Conservation (phyloP, 2,113 vertebrate species). For the Hipposideros armiger region DNA sequence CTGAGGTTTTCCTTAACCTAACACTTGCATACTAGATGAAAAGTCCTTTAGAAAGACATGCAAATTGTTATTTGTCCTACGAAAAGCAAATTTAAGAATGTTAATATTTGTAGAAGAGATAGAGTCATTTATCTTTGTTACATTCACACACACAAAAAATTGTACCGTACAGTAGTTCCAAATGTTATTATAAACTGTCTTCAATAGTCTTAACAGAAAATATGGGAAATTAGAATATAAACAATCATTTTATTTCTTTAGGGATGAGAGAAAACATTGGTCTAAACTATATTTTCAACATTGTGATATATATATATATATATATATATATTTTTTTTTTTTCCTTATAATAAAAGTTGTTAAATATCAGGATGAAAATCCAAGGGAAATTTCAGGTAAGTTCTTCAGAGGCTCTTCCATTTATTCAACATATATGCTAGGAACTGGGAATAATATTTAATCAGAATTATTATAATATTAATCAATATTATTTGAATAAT, state of each 20-base stretch:
- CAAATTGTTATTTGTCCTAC: neutral
- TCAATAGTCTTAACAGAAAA: neutral
- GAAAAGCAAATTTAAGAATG: neutral
- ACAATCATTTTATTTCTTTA: neutral
- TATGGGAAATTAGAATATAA: slow-evolving; percentile 16
- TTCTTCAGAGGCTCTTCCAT: neutral
- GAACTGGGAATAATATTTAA: neutral
- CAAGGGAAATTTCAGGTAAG: neutral
- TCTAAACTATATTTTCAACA: neutral
- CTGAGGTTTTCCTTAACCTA: neutral
- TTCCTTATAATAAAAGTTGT: neutral
- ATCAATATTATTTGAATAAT: neutral
- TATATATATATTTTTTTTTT: neutral
- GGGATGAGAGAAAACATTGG: neutral
- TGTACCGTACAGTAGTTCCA: neutral
- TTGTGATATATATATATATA: neutral
- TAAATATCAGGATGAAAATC: neutral
- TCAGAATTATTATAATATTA: neutral
- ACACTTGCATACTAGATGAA: neutral
- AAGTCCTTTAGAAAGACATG: neutral
- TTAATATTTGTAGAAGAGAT: neutral
- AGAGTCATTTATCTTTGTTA: neutral
- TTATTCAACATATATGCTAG: neutral
- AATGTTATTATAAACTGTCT: neutral
- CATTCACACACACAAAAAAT: neutral